Conservation (phyloP, 2,888 invertebrate species). For the Candidula unifasciata region DNA sequence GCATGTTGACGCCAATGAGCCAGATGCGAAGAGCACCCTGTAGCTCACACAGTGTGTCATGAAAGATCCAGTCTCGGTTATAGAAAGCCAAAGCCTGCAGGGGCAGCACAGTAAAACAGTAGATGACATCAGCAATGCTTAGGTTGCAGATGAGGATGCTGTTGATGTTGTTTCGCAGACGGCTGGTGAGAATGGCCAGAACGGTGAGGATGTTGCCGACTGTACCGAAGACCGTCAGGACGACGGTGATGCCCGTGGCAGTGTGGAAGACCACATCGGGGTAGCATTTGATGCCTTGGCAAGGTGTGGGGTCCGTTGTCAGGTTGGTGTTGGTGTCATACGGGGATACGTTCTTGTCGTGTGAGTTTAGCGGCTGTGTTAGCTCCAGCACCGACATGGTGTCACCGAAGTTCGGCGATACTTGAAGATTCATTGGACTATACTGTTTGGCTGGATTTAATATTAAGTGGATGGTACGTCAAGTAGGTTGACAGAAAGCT, state of each 20-base stretch:
- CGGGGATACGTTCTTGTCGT: neutral
- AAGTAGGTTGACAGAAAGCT: too few relatives aligned
- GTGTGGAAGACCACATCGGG: conserved; percentile 57
- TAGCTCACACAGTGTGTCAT: conserved; percentile 57
- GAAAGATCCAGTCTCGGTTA: conserved; percentile 57
- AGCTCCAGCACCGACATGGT: conserved; percentile 27
- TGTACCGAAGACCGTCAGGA: conserved; percentile 63
- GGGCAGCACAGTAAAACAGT: conserved; percentile 65
- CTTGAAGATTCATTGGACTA: neutral
- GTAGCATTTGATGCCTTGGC: conserved; percentile 47
- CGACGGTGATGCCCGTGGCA: conserved; percentile 62
- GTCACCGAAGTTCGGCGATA: neutral
- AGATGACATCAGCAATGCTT: conserved; percentile 67
- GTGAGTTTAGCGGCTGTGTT: neutral
- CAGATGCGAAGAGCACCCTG: conserved; percentile 65
- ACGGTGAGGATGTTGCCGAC: conserved; percentile 69
- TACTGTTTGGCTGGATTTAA: too few relatives aligned
- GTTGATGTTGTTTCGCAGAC: conserved; percentile 68
- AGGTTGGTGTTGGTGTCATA: neutral
- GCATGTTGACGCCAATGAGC: conserved; percentile 67
- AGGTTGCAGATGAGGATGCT: conserved; percentile 70
- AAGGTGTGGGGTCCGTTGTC: neutral
- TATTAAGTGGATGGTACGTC: too few relatives aligned
- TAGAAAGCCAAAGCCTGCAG: conserved; percentile 69
- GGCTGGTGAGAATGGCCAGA: conserved; percentile 68